Conservation (phyloP, 2,888 invertebrate species). For the Pseudoips prasinana region DNA sequence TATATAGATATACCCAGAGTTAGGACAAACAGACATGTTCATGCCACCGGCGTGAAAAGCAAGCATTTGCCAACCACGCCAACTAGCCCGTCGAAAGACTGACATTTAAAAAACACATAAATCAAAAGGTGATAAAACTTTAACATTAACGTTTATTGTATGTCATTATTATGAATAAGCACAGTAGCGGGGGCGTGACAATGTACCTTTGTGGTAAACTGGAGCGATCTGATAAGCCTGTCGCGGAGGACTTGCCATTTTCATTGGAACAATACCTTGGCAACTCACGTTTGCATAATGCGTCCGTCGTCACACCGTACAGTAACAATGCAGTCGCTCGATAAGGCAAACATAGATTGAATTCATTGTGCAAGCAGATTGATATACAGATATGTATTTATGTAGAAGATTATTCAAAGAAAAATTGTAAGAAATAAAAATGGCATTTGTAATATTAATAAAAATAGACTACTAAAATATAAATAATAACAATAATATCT, state of each 20-base stretch:
- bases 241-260: conserved; percentile 25
- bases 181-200: conserved; percentile 19
- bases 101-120: neutral
- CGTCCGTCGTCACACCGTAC: conserved; percentile 26
- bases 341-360: conserved; percentile 17
- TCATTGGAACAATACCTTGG: conserved; percentile 32
- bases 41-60: too few relatives aligned
- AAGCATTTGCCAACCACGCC: too few relatives aligned
- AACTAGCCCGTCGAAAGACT: too few relatives aligned
- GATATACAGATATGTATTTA: too few relatives aligned
- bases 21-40: too few relatives aligned
- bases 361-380: too few relatives aligned
- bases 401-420: too few relatives aligned
- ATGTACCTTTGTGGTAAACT: conserved; percentile 31
- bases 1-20: too few relatives aligned
- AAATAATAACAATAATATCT: too few relatives aligned
- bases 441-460: too few relatives aligned
- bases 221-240: conserved; percentile 40
- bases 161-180: conserved; percentile 17
- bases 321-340: conserved; percentile 22
- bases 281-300: conserved; percentile 30
- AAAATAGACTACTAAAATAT: too few relatives aligned
- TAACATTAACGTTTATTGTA: conserved; percentile 18
- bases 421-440: too few relatives aligned
- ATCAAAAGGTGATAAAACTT: conserved; percentile 1